These are phyloP conservation scores for Myotis myotis DNA, from an alignment of 2,797 vertebrate species.

Conservation along the genomic window DNA sequence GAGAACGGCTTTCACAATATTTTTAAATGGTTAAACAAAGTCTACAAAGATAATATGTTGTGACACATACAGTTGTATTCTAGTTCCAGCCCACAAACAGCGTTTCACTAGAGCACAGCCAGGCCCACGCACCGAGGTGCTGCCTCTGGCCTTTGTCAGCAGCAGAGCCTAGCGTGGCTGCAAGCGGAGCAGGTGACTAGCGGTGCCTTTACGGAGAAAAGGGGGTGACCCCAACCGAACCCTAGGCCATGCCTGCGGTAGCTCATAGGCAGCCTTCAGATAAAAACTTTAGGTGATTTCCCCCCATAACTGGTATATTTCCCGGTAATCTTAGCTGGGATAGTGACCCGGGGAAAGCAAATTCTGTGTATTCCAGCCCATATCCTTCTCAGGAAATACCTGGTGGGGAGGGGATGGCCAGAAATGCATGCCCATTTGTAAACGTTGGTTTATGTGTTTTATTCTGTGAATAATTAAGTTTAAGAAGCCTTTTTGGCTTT, in stretches of 20 bases:
- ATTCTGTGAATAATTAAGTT: neutral
- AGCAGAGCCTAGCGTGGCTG: accelerated
- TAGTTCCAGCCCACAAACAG: neutral
- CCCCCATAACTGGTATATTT: neutral
- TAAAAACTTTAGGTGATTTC: neutral
- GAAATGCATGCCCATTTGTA: accelerated
- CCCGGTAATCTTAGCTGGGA: neutral
- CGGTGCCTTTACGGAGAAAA: too few relatives aligned
- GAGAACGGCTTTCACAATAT: neutral
- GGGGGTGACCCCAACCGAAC: too few relatives aligned
- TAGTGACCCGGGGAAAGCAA: neutral
- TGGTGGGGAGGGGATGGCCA: too few relatives aligned
- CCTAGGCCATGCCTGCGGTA: too few relatives aligned
- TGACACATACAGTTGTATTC: neutral
- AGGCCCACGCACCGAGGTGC: accelerated
- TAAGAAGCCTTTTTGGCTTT: neutral
- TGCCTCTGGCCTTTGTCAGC: neutral
- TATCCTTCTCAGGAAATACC: neutral
- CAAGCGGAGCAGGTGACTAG: too few relatives aligned
- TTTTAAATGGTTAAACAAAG: neutral
- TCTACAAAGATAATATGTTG: neutral
- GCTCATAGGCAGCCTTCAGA: neutral
- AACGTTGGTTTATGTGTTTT: neutral
- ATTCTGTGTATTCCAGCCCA: neutral
- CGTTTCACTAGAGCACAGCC: neutral